These are phyloP conservation scores for Junonia oenone DNA, from an alignment of 2,888 invertebrate species.

Conservation along the genomic window DNA sequence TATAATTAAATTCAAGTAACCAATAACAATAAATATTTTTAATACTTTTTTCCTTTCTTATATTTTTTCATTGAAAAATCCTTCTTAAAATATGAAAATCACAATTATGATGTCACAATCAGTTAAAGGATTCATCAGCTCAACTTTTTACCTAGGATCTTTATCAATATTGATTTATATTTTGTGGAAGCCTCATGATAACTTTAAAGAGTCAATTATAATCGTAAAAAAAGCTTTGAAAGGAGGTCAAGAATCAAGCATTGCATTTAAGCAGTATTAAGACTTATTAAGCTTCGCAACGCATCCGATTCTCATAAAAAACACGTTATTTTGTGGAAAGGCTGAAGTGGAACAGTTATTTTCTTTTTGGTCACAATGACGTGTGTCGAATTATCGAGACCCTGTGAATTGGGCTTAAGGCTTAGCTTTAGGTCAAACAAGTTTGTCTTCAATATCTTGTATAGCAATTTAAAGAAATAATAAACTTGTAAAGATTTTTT, in stretches of 20 bases:
- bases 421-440: neutral
- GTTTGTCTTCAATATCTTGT: neutral
- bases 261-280: neutral
- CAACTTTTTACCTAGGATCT: too few species aligned
- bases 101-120: too few species aligned
- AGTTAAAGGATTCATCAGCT: too few species aligned
- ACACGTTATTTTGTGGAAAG: neutral
- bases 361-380: slow-evolving; percentile 11
- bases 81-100: too few species aligned
- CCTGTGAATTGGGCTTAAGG: slow-evolving; percentile 25
- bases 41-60: too few species aligned
- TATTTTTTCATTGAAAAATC: too few species aligned
- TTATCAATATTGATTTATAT: too few species aligned
- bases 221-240: neutral
- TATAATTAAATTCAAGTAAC: too few species aligned
- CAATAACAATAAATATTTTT: too few species aligned
- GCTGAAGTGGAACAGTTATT: slow-evolving; percentile 7
- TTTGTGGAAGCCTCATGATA: too few species aligned
- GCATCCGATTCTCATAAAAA: neutral
- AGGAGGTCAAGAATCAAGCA: neutral
- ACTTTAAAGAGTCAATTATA: too few species aligned
- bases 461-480: neutral
- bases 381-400: slow-evolving; percentile 26
- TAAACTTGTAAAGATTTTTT: too few species aligned
- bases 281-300: neutral